Evolutionary conservation across 2,888 invertebrate species (phyloP).

Genomic region (Orthosia cruda): DNA sequence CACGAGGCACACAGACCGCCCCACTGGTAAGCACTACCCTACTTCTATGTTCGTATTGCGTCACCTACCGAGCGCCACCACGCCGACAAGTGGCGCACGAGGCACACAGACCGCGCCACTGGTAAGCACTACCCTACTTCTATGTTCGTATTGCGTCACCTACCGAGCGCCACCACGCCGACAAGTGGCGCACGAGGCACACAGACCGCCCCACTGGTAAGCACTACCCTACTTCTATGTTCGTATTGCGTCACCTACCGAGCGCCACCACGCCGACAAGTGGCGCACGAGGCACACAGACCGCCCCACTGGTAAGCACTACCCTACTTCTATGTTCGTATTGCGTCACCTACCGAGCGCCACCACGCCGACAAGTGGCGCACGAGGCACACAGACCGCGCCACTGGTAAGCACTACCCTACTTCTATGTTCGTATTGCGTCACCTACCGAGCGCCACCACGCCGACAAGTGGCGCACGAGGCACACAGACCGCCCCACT

Average conservation of each 20-base stretch:
- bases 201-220: constrained; percentile 54
- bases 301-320: constrained; percentile 53
- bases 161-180: constrained; percentile 80
- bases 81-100: constrained; percentile 86
- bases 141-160: too few relatives aligned
- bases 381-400: constrained; percentile 28
- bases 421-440: too few relatives aligned
- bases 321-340: too few relatives aligned
- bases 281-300: constrained; percentile 76
- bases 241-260: too few relatives aligned
- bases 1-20: constrained; percentile 28
- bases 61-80: constrained; percentile 78
- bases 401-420: constrained; percentile 51
- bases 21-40: constrained; percentile 51
- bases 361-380: constrained; percentile 88
- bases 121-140: constrained; percentile 38
- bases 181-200: constrained; percentile 83
- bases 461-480: constrained; percentile 86
- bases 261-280: constrained; percentile 84
- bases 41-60: too few relatives aligned
- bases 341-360: too few relatives aligned
- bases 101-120: constrained; percentile 41
- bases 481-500: constrained; percentile 41
- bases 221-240: neutral
- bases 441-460: constrained; percentile 78